These are phyloP conservation scores for Miltochrista miniata DNA, from an alignment of 2,888 invertebrate species.

Conservation along the genomic window DNA sequence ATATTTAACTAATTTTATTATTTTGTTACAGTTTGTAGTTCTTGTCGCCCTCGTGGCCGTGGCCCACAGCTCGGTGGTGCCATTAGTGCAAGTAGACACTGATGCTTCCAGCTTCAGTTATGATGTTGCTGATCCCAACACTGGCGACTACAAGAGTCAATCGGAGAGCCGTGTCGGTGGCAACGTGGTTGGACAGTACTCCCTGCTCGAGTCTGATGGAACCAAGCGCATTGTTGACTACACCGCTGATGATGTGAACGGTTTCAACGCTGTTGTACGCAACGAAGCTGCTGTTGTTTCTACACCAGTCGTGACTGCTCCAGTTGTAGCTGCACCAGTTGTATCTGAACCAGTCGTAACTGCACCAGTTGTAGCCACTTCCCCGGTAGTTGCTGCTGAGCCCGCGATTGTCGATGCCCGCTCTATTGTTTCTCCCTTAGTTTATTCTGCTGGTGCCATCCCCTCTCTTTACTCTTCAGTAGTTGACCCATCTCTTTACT, in stretches of 20 bases:
- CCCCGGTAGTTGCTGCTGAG: neutral
- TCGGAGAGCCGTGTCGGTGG: slow-evolving; percentile 38
- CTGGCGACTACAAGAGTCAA: slow-evolving; percentile 27
- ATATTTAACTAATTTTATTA: neutral
- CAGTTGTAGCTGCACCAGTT: neutral
- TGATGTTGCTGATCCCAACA: no score
- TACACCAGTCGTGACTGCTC: neutral
- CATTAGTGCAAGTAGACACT: slow-evolving; percentile 78
- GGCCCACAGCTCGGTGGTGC: slow-evolving; percentile 74
- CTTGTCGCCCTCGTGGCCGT: slow-evolving; percentile 67
- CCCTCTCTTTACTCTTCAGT: slow-evolving; percentile 35
- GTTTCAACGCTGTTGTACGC: slow-evolving; percentile 78
- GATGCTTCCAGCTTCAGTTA: slow-evolving; percentile 62
- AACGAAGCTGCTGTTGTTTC: neutral
- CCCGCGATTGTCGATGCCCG: neutral
- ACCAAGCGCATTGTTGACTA: slow-evolving; percentile 76
- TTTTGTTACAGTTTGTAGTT: slow-evolving; percentile 62
- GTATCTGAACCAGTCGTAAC: neutral
- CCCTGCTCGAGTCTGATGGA: no score
- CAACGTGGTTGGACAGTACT: slow-evolving; percentile 24
- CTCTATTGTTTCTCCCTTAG: neutral
- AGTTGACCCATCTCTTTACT: slow-evolving; percentile 23
- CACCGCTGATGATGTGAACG: slow-evolving; percentile 81
- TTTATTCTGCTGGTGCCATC: slow-evolving; percentile 9
- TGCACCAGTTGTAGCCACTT: neutral